Conservation (phyloP, 2,113 vertebrate species). For the Malurus melanocephalus region DNA sequence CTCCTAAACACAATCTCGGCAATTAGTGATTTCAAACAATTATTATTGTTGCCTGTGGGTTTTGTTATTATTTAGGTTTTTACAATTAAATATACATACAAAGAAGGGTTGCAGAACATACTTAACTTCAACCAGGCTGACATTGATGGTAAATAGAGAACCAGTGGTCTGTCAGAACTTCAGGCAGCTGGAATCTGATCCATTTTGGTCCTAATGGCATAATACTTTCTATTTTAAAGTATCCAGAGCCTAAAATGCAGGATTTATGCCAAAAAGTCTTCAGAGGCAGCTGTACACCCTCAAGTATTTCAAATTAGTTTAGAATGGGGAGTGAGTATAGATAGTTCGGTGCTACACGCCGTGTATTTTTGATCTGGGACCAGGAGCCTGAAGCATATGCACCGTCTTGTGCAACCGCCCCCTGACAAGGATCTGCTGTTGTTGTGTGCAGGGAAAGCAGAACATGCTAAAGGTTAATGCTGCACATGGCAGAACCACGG, state of each 20-base stretch:
- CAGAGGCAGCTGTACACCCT: not conserved
- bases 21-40: not conserved
- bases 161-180: not conserved
- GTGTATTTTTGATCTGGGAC: constrained; percentile 16
- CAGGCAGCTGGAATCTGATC: not conserved
- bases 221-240: not conserved
- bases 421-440: constrained; percentile 48
- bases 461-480: constrained; percentile 42
- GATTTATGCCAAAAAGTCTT: constrained; percentile 1
- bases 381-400: constrained; percentile 16
- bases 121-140: not conserved
- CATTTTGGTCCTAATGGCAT: not conserved
- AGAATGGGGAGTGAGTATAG: not conserved
- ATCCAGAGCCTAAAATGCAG: not conserved
- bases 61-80: not conserved
- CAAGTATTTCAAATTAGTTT: constrained; percentile 1
- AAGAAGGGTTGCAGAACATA: not conserved
- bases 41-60: not conserved
- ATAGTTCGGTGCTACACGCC: not conserved
- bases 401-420: constrained; percentile 1
- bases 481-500: constrained; percentile 28
- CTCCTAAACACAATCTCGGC: constrained; percentile 15
- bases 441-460: constrained; percentile 8
- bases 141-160: not conserved
- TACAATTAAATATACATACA: not conserved